A percentile compares a stretch with the other conserved stretches of the same genome.
Conservation (phyloP, 2,113 vertebrate genomes). For the Macaca fascicularis region T2T-MFA8v1.1 NC_088376.1:47935501-47936000, state of each 20-base stretch:
- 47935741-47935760: background rate
- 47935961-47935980: background rate
- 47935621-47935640: background rate
- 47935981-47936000: background rate
- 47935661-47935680: background rate
- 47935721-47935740: background rate
- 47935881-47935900: background rate
- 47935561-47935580: fast-evolving
- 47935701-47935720: background rate
- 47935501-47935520: background rate
- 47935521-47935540: background rate
- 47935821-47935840: background rate
- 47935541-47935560: background rate
- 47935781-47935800: background rate
- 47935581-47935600: background rate
- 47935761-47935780: background rate
- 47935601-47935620: background rate
- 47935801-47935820: background rate
- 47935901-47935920: background rate
- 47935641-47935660: background rate
- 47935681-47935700: background rate
- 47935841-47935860: background rate
- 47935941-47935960: background rate
- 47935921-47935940: background rate
- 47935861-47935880: background rate